Percentiles rank a stretch among this genome's conserved stretches.
Evolutionary conservation across 64 coral and sea anemone species (phyloP).

Genomic region (Actinia tenebrosa): DNA sequence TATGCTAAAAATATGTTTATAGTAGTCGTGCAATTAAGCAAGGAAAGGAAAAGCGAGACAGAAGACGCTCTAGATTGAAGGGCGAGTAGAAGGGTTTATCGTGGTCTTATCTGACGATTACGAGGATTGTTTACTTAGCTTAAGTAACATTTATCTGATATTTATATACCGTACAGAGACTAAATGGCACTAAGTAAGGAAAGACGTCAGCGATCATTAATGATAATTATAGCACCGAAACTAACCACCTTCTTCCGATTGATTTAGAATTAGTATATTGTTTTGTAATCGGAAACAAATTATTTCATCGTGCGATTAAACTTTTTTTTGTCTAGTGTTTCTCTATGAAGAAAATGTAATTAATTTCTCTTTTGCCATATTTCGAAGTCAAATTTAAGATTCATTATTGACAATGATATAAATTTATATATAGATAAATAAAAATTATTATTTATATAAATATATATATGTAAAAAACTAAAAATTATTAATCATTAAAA

Average conservation of each 20-base stretch:
- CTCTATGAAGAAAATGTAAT: neutral
- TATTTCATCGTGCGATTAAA: neutral
- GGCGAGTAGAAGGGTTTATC: neutral
- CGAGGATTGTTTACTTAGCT: neutral
- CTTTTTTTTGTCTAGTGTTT: neutral
- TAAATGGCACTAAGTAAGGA: conserved; percentile 5
- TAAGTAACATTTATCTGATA: neutral
- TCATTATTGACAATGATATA: neutral
- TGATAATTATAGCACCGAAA: neutral
- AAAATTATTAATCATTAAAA: too few relatives aligned
- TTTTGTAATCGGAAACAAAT: neutral
- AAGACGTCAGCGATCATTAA: neutral
- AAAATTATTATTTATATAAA: too few relatives aligned
- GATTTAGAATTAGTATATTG: neutral
- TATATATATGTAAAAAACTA: too few relatives aligned
- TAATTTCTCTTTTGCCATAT: neutral
- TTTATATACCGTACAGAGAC: neutral
- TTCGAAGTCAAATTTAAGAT: neutral
- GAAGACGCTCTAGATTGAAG: neutral
- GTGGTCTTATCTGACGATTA: neutral
- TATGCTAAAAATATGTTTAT: neutral
- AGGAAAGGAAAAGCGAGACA: neutral
- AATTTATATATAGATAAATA: too few relatives aligned
- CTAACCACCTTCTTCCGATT: neutral
- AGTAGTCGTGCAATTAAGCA: neutral